Evolutionary conservation across 2,113 vertebrate genomes (phyloP), one percentile per base, ranked within the genome.

Genomic region (Anser brachyrhynchus): DNA sequence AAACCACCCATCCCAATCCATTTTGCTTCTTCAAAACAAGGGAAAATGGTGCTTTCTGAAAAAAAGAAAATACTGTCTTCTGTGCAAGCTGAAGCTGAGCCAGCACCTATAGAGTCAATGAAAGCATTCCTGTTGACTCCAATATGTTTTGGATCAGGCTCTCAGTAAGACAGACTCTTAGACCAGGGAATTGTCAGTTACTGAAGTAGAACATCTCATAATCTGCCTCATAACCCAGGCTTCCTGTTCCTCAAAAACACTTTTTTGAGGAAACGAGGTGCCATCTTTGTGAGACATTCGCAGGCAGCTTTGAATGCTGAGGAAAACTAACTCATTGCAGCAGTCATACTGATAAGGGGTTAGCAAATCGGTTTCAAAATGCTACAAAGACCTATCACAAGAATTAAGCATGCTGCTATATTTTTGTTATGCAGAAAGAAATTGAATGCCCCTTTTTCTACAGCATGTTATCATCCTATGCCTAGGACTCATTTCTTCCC

Each of bases 61-160:
- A 49, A 62, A 74, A 55, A 57, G 46, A 22, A 81, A 81, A 74
- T 29, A 26, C 2, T n/a, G 25, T 28, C 54, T 79, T 80, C 71
- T 80, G 37, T 43, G 72, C 22, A 31, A 59, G 28, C 33, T 65
- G 88, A 92, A 61, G 79, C 79, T 83, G 83, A 89, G 71, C 76
- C 92, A 93, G 93, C 90, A 90, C 39, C 58, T 84, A 75, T 1
- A 0, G 93, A 82, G 73, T 96, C 83, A 92, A 31, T 69, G 43
- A 65, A 90, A 94, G 86, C 26, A 62, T 65, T 92, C 62, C 70
- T 75, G 31, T 54, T 89, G 72, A 77, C 52, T 94, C 66, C 80
- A 62, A 39, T 25, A 31, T 35, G 55, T 41, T 87, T 92, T 64
- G 49, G 76, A 92, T 52, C 61, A 69, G 80, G 72, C 20, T 86